Evolutionary conservation across 2,113 vertebrate genomes (phyloP).

Genomic region (Phainopepla nitens): DNA sequence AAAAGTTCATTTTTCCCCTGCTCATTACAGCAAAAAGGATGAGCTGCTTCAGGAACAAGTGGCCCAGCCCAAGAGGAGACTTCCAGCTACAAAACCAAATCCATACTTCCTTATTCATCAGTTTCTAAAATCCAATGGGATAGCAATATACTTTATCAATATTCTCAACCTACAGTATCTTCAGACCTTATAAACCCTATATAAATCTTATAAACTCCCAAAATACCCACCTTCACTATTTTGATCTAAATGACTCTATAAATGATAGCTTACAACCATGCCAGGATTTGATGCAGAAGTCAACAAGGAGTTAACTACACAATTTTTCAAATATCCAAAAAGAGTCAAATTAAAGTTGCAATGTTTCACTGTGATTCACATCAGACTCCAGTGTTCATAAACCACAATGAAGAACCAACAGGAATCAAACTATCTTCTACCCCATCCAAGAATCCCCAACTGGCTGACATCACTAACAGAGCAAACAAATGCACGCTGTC

Average conservation of each 20-base stretch:
- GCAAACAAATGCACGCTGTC: slow-evolving; percentile 11
- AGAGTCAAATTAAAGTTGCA: not conserved
- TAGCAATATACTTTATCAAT: not conserved
- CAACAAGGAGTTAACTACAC: not conserved
- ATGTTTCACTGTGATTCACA: not conserved
- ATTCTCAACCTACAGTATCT: not conserved
- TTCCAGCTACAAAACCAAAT: not conserved
- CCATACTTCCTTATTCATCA: not conserved
- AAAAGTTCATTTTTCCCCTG: not conserved
- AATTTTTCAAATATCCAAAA: not conserved
- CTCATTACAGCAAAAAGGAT: not conserved
- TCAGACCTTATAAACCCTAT: not conserved
- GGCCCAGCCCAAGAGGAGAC: not conserved
- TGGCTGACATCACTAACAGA: slow-evolving; percentile 37
- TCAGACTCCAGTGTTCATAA: not conserved
- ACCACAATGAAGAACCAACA: not conserved
- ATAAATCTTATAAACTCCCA: not conserved
- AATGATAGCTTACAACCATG: not conserved
- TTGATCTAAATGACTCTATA: not conserved
- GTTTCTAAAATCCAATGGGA: not conserved
- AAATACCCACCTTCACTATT: not conserved
- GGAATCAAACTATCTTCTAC: not conserved
- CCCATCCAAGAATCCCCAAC: slow-evolving; percentile 9
- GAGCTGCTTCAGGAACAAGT: not conserved
- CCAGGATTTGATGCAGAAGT: not conserved